phyloP scores from a whole-genome alignment of 2,113 vertebrate species.

The Prionailurus viverrinus region DNA sequence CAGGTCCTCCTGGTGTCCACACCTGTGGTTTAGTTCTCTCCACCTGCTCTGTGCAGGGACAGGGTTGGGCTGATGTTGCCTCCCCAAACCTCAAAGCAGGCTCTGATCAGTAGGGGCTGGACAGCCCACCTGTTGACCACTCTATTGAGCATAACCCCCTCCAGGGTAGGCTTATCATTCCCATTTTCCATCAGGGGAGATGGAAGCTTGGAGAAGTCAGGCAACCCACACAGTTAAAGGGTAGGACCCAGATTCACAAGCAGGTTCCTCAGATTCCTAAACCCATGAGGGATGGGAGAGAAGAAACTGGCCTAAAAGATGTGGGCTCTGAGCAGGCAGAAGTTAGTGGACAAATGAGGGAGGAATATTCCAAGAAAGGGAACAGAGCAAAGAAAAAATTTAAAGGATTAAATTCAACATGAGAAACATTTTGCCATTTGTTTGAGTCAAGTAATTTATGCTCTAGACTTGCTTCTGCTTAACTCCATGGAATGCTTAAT shows the following conservation, averaged over 20 bases:
- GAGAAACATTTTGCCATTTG: not conserved
- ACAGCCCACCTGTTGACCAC: too few species aligned
- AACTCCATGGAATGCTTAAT: not conserved
- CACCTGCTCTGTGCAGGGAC: not conserved
- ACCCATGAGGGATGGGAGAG: accelerated
- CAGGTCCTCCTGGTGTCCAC: too few species aligned
- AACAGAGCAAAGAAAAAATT: not conserved
- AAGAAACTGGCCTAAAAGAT: not conserved
- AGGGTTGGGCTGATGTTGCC: not conserved
- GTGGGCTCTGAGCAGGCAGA: not conserved
- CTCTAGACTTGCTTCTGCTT: not conserved
- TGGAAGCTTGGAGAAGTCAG: not conserved
- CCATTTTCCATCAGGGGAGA: not conserved
- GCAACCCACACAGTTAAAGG: not conserved
- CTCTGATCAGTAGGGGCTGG: too few species aligned
- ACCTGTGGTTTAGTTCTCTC: not conserved
- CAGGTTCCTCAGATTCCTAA: not conserved
- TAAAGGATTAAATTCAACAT: not conserved
- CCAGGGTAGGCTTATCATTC: too few species aligned
- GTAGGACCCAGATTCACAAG: not conserved
- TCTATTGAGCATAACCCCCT: accelerated
- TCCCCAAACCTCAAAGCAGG: not conserved
- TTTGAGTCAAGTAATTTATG: not conserved
- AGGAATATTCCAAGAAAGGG: not conserved
- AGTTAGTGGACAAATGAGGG: not conserved